Evolutionary conservation across 2,113 vertebrate genomes (phyloP), one percentile per base, ranked within the genome.

Genomic region (Himantopus leucocephalus): DNA sequence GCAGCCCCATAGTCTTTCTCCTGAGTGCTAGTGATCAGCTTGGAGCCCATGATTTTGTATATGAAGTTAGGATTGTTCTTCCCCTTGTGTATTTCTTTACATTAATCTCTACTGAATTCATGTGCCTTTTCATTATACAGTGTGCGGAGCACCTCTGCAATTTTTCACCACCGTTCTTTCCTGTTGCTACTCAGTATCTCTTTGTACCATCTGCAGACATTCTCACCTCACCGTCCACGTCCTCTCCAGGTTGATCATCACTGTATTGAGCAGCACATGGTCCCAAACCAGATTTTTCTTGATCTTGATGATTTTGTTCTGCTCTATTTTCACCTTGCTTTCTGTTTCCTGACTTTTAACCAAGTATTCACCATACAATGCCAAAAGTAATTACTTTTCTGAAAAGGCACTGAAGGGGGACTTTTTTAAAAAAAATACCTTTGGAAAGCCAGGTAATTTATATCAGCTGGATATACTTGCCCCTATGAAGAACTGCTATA

Each of bases 181-280:
- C 18, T 58, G 6, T 62, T 94, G 24, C 59, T 89, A 9, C 34
- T 66, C 45, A 58, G 14, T 60, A 56, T 37, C 23, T 12, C 41
- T 35, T 60, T 0, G 0, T 41, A n/a, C 62, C 6, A 4, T 29
- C 26, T 77, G 4, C 13, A 78, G 45, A 63, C 4, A 0, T 41
- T 75, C 88, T 56, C 45, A 37, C 1, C 14, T 85, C 43, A 8
- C 37, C 84, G 32, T 15, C 84, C 22, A 18, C 10, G 4, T 35
- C 19, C 52, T 85, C 85, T 76, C 77, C 68, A 34, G 22, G 24
- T n/a, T 58, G 23, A 35, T 84, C 27, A 10, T 56, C 27, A 24
- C 7, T 58, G 9, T 70, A 47, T 6, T 62, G 55, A 77, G 11
- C 14, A 77, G 20, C 34, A 45, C 72, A 9, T 34, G n/a, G 8